Conservation (phyloP, 2,797 vertebrate species). For the Scarus forsteni region DNA sequence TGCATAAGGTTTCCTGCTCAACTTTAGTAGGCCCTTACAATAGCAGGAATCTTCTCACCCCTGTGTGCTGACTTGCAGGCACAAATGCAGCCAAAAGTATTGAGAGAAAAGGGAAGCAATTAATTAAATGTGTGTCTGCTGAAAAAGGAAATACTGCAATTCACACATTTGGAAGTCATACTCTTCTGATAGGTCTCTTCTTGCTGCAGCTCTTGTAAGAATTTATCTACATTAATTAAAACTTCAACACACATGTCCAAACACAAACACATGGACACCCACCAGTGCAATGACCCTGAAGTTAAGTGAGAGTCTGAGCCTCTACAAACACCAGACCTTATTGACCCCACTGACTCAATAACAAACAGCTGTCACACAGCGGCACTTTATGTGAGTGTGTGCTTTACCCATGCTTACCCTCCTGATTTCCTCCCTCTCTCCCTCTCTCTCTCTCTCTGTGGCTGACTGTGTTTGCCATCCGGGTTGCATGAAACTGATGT, state of each 20-base stretch:
- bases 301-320: slow-evolving; percentile 56
- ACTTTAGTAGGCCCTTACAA: no score
- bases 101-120: no score
- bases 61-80: no score
- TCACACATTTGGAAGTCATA: no score
- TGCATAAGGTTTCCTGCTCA: no score
- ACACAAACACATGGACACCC: slow-evolving; percentile 3
- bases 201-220: no score
- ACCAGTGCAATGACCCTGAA: slow-evolving; percentile 45
- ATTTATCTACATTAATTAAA: slow-evolving; percentile 7
- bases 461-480: slow-evolving; percentile 12
- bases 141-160: no score
- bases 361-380: slow-evolving; percentile 76
- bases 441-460: slow-evolving; percentile 10
- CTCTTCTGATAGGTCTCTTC: no score
- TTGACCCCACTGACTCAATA: slow-evolving; percentile 72
- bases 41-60: no score
- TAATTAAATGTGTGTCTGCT: no score
- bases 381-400: slow-evolving; percentile 17
- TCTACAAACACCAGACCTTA: slow-evolving; percentile 66
- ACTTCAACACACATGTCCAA: slow-evolving; percentile 3
- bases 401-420: slow-evolving; percentile 4
- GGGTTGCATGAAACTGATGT: slow-evolving; percentile 13
- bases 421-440: slow-evolving; percentile 21
- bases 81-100: no score